These are phyloP conservation scores for Metacarcinus magister DNA, from an alignment of 2,888 invertebrate species.

Conservation along the genomic window DNA sequence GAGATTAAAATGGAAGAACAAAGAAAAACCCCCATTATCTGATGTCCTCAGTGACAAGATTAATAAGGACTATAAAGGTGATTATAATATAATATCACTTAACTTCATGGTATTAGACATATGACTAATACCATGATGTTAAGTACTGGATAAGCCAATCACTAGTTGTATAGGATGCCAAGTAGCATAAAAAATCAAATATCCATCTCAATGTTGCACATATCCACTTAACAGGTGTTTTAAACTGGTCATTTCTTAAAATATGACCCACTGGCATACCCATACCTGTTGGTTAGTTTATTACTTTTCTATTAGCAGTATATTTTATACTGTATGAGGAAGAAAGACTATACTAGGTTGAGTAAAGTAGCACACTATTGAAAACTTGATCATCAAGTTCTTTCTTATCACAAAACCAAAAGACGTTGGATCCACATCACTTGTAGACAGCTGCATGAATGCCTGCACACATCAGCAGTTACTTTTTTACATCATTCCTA, in stretches of 20 bases:
- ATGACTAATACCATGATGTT: constrained; percentile 73
- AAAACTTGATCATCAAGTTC: constrained; percentile 65
- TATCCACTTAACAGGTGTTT: constrained; percentile 63
- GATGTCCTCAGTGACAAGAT: neutral
- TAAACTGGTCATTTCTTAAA: neutral
- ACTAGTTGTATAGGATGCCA: constrained; percentile 75
- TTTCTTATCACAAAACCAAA: constrained; percentile 60
- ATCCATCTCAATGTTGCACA: constrained; percentile 59
- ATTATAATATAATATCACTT: neutral
- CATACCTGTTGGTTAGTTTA: constrained; percentile 8
- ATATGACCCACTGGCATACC: neutral
- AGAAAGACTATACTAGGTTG: constrained; percentile 69
- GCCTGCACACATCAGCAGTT: neutral
- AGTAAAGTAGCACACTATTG: constrained; percentile 72
- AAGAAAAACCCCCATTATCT: neutral
- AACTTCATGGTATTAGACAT: neutral
- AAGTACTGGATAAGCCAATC: constrained; percentile 79
- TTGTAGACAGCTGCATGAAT: neutral
- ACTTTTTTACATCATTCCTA: constrained; percentile 69
- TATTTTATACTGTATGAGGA: constrained; percentile 33
- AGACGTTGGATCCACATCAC: constrained; percentile 56
- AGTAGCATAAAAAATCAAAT: constrained; percentile 71
- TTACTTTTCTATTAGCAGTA: constrained; percentile 47
- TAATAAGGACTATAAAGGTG: neutral
- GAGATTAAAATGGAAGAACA: neutral